These are phyloP conservation scores for Lipophrys pholis DNA, from an alignment of 2,113 vertebrate genomes.

Conservation along the genomic window DNA sequence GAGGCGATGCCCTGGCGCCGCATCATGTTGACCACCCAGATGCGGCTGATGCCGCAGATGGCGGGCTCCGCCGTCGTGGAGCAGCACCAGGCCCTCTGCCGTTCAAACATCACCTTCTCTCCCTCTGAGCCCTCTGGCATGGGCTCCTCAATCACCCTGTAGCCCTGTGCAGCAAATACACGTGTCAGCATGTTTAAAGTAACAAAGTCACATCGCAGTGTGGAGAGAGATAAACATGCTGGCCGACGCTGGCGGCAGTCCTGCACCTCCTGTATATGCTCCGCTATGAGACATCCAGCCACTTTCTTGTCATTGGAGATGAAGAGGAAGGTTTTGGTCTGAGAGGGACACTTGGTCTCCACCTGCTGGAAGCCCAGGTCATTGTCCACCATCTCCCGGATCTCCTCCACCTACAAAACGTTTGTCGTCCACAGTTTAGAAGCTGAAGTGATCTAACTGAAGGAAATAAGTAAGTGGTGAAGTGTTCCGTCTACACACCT, in stretches of 20 bases:
- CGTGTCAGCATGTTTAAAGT: too few species aligned
- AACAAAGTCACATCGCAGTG: too few species aligned
- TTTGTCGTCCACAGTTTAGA: not conserved
- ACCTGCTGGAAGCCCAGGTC: conserved; percentile 98
- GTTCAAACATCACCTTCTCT: conserved; percentile 94
- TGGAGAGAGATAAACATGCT: too few species aligned
- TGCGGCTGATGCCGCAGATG: conserved; percentile 97
- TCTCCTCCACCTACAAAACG: conserved; percentile 92
- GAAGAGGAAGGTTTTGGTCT: conserved; percentile 98
- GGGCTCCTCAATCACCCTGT: conserved; percentile 95
- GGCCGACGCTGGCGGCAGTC: too few species aligned
- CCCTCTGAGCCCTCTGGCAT: conserved; percentile 89
- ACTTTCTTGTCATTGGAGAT: conserved; percentile 99
- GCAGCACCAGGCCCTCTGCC: conserved; percentile 98
- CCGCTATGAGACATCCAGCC: conserved; percentile 96
- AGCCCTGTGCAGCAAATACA: conserved; percentile 83
- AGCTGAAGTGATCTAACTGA: not conserved
- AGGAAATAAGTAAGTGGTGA: not conserved
- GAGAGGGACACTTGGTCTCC: conserved; percentile 93
- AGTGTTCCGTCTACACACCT: conserved; percentile 80
- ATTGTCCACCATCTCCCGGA: conserved; percentile 99
- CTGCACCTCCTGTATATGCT: conserved; percentile 95
- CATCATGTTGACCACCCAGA: conserved; percentile 99
- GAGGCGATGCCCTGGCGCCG: conserved; percentile 94
- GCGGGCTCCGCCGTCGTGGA: conserved; percentile 94